Evolutionary conservation across 2,888 invertebrate genomes (phyloP).

Genomic region (Tortricodes alternella): DNA sequence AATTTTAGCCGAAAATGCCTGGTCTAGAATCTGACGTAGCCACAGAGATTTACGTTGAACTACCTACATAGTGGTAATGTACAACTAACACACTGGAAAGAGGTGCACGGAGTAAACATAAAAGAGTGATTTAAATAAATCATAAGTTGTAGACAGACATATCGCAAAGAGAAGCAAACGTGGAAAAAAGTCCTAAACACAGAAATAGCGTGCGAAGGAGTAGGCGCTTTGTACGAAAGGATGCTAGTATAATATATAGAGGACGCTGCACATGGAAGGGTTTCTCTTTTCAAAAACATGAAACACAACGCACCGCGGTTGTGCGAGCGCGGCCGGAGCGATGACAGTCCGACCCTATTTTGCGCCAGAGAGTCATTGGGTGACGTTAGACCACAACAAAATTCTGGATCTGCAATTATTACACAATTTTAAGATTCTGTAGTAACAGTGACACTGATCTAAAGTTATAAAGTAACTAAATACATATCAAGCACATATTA

Average conservation of each 20-base stretch:
- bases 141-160: constrained; percentile 12
- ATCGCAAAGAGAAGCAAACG: constrained; percentile 19
- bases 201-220: constrained; percentile 52
- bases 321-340: constrained; percentile 82
- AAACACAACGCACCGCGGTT: constrained; percentile 84
- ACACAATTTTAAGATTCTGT: constrained; percentile 50
- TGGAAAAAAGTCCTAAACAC: constrained; percentile 42
- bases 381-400: constrained; percentile 92
- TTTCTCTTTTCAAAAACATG: constrained; percentile 82
- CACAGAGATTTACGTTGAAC: constrained; percentile 1
- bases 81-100: constrained; percentile 41
- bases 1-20: constrained; percentile 1
- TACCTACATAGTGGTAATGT: constrained; percentile 28
- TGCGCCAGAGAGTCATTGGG: constrained; percentile 89
- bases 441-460: background rate
- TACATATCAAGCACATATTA: background rate
- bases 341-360: constrained; percentile 79
- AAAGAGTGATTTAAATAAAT: constrained; percentile 12
- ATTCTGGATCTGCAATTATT: constrained; percentile 92
- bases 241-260: constrained; percentile 42
- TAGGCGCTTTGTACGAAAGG: constrained; percentile 52
- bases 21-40: background rate
- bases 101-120: constrained; percentile 43
- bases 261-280: constrained; percentile 50
- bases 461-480: background rate